phyloP scores from a whole-genome alignment of 2,797 vertebrate species.

The Pseudopleuronectes americanus region DNA sequence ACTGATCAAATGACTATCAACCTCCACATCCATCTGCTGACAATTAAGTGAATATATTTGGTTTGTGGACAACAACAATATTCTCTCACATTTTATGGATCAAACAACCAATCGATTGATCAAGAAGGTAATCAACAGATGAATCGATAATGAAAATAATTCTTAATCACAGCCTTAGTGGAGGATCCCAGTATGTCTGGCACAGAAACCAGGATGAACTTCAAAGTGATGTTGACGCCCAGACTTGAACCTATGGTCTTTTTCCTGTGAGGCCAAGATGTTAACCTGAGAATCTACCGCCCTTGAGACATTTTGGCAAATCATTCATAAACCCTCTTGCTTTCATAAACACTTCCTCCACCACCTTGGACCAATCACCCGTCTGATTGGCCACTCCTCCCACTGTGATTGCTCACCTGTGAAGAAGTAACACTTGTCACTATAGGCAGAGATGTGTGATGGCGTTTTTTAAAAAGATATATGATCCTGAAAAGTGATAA shows the following conservation, averaged over 20 bases:
- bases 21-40: background rate
- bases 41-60: no score
- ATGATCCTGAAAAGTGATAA: background rate
- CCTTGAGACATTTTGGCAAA: background rate
- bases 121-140: no score
- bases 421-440: slow-evolving; percentile 20
- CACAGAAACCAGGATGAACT: background rate
- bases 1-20: slow-evolving; percentile 20
- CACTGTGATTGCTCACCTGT: slow-evolving; percentile 76
- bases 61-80: no score
- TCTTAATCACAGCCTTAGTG: no score
- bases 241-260: background rate
- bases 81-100: no score
- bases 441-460: background rate
- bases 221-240: background rate
- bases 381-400: slow-evolving; percentile 64
- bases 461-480: background rate
- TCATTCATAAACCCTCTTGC: background rate
- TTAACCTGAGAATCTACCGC: background rate
- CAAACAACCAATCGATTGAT: no score
- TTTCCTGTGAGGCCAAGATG: background rate
- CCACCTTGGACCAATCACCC: slow-evolving; percentile 57
- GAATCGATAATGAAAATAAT: no score
- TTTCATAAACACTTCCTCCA: slow-evolving; percentile 3
- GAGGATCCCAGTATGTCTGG: background rate